These are phyloP conservation scores for Lepus americanus DNA, from an alignment of 2,113 vertebrate genomes.

Conservation along the genomic window DNA sequence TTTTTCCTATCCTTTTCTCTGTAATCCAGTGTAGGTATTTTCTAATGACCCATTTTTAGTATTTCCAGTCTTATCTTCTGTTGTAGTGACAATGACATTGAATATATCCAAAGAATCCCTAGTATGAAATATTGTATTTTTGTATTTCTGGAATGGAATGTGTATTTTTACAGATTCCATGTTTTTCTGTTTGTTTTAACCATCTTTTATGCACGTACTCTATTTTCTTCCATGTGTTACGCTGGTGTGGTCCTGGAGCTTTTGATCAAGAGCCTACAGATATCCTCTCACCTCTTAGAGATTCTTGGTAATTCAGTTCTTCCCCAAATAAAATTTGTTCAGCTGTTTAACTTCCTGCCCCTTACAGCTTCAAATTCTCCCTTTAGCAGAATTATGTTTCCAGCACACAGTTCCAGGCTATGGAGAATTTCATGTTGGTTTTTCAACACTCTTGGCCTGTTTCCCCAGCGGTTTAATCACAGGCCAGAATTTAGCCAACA, in stretches of 20 bases:
- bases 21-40: neutral
- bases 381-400: conserved; percentile 24
- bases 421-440: neutral
- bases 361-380: neutral
- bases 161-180: neutral
- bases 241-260: neutral
- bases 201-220: neutral
- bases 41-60: neutral
- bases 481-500: neutral
- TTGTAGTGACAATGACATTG: neutral
- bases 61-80: neutral
- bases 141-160: neutral
- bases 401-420: neutral
- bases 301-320: conserved; percentile 14
- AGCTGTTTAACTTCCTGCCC: neutral
- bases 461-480: conserved; percentile 19
- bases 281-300: neutral
- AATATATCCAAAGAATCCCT: neutral
- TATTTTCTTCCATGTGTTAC: neutral
- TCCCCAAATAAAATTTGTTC: neutral
- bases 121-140: neutral
- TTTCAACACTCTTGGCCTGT: neutral
- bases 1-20: neutral
- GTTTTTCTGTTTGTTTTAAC: conserved; percentile 1
- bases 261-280: neutral